A percentile compares a stretch with the other conserved stretches of the same genome.
Evolutionary conservation across 2,113 vertebrate genomes (phyloP).

Genomic region (Atractosteus spatula): DNA sequence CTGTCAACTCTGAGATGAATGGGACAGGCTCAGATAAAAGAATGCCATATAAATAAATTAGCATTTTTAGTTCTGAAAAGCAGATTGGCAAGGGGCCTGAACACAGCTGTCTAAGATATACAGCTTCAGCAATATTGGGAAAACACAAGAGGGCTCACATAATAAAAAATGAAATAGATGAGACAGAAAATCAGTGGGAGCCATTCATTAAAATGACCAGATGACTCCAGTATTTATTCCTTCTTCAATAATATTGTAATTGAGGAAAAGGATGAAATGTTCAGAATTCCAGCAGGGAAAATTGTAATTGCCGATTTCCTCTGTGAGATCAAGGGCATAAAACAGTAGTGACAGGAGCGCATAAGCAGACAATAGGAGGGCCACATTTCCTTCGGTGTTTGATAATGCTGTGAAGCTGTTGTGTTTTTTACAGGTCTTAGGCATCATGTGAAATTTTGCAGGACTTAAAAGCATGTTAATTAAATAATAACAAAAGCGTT

Average conservation of each 20-base stretch:
- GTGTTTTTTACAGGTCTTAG: no score
- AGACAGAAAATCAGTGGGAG: conserved; percentile 30
- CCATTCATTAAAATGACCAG: conserved; percentile 13
- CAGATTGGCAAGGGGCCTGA: conserved; percentile 20
- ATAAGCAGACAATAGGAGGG: background rate
- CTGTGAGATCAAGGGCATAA: background rate
- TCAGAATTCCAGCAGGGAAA: background rate
- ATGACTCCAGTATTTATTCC: background rate
- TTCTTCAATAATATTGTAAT: conserved; percentile 1
- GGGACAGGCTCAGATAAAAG: conserved; percentile 35
- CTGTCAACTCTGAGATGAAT: conserved; percentile 35
- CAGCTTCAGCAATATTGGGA: conserved; percentile 12
- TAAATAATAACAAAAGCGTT: no score
- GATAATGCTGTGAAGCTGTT: background rate
- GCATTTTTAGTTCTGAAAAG: conserved; percentile 32
- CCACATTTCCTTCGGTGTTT: no score
- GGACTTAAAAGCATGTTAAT: no score
- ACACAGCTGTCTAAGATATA: conserved; percentile 21
- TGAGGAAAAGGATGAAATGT: background rate
- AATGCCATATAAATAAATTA: conserved; percentile 36
- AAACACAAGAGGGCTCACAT: conserved; percentile 1
- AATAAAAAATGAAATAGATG: conserved; percentile 34
- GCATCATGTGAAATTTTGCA: no score
- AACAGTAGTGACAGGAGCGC: background rate
- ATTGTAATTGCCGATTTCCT: background rate